Evolutionary conservation across 2,888 invertebrate genomes (phyloP), one percentile per base, ranked within the genome.

Genomic region (Crossocerus cetratus): DNA sequence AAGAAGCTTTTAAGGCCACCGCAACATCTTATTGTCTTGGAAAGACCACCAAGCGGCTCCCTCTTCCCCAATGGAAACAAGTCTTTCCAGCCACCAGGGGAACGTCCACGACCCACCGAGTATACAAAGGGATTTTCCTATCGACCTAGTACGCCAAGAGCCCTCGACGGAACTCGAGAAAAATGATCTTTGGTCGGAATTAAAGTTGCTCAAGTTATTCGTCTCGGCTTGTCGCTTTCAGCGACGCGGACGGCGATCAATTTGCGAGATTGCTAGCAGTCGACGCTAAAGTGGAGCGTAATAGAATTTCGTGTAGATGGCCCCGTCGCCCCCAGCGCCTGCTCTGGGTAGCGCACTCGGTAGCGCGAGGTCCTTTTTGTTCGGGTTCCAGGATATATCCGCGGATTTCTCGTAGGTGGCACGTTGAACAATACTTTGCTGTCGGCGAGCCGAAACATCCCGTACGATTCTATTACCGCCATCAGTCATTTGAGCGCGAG

Each of bases 1-100:
- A 82, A 74, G 82, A 82, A 80, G 86, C 86, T 86, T 87, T 87
- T 85, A 86, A 85, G 83, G 78, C 78, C 74, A 78, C 79, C 82
- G 75, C 83, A 81, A 77, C 77, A 76, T 76, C 78, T 79, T 79
- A 77, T 81, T 82, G 83, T 83, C 81, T 70, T 76, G 62, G 55
- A 23, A 69, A 54, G 70, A 62, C 70, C n/a, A 45, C 56, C 62
- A 65, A 74, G 65, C 59, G 74, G 71, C 58, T 75, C 68, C 68
- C 61, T 53, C 64, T 42, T 63, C 53, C 11, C 32, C 32, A 32
- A 32, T 32, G 32, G 32, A 32, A 32, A 32, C 32, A 32, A 32
- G 32, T 32, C 5, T 32, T 32, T 32, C 32, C 32, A 32, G 32
- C 32, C 11, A 32, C 1, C 8, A 32, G 32, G 32, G 11, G 32